Percentiles rank a stretch among this genome's conserved stretches.
Conservation (phyloP, 1,140 invertebrate species). For the Laodelphax striatellus region DNA sequence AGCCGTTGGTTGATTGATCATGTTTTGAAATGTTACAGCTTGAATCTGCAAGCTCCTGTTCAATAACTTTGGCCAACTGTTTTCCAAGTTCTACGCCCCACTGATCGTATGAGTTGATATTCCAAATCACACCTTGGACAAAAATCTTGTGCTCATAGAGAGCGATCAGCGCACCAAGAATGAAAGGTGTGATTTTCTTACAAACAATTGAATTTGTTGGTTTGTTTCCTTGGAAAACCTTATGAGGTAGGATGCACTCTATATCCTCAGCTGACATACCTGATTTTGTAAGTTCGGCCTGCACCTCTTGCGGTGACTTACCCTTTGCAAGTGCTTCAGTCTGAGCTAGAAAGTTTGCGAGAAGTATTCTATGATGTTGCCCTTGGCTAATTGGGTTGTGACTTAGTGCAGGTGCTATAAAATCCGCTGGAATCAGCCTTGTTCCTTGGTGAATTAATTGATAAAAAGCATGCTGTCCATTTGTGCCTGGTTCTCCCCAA, state of each 20-base stretch:
- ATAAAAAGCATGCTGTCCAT: constrained; percentile 99
- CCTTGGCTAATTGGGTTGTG: constrained; percentile 82
- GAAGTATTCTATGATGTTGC: constrained; percentile 68
- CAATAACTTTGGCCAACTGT: constrained; percentile 93
- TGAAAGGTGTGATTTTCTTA: constrained; percentile 86
- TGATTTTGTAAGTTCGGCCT: constrained; percentile 57
- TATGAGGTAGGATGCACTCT: constrained; percentile 80
- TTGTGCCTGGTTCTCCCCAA: constrained; percentile 98
- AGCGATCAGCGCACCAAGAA: constrained; percentile 90
- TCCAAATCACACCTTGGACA: constrained; percentile 96
- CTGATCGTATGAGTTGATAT: constrained; percentile 99
- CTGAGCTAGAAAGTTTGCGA: constrained; percentile 97
- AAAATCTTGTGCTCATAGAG: constrained; percentile 99
- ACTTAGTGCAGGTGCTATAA: constrained; percentile 85
- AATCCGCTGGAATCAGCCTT: constrained; percentile 90
- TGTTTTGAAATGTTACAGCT: constrained; percentile 51
- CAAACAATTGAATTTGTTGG: constrained; percentile 98
- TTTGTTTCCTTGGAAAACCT: constrained; percentile 93
- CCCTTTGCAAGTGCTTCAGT: constrained; percentile 95
- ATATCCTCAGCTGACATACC: constrained; percentile 60
- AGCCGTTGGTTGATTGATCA: constrained; percentile 85
- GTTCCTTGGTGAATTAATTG: constrained; percentile 89
- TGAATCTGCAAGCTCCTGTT: constrained; percentile 72
- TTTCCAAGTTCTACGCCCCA: constrained; percentile 99
- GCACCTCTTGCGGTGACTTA: constrained; percentile 69